phyloP scores from a whole-genome alignment of 2,888 invertebrate species.

The Polydesmus complanatus region DNA sequence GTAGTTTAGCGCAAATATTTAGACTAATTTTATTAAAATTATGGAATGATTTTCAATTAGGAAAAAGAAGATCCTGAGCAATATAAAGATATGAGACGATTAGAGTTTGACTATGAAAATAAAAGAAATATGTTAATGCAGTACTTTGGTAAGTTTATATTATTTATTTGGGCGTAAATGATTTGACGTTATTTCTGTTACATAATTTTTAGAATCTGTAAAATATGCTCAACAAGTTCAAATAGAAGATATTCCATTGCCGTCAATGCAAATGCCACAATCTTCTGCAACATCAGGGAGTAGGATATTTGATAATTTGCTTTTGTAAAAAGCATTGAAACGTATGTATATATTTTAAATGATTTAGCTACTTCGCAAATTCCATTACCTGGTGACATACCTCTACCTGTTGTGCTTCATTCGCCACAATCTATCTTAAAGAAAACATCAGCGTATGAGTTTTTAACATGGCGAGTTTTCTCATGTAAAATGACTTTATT shows the following conservation, averaged over 20 bases:
- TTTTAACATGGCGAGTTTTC: too few species aligned
- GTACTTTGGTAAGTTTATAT: constrained; percentile 49
- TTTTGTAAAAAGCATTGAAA: constrained; percentile 3
- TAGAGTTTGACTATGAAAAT: constrained; percentile 85
- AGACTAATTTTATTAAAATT: not conserved
- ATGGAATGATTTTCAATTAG: constrained; percentile 35
- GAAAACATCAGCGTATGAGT: constrained; percentile 48
- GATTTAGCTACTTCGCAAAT: constrained; percentile 29
- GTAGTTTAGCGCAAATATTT: not conserved
- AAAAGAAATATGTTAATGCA: constrained; percentile 71
- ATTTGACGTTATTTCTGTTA: not conserved
- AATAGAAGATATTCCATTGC: constrained; percentile 88
- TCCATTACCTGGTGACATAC: constrained; percentile 39
- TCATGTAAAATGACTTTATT: too few species aligned
- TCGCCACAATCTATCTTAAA: constrained; percentile 52
- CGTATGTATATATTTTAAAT: constrained; percentile 8
- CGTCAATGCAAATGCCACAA: constrained; percentile 33
- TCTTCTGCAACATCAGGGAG: not conserved
- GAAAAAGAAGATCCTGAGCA: constrained; percentile 92
- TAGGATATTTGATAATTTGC: constrained; percentile 15
- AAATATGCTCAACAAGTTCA: constrained; percentile 86
- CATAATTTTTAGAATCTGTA: constrained; percentile 51
- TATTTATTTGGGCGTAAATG: not conserved
- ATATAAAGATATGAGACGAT: constrained; percentile 73
- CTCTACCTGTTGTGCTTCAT: constrained; percentile 32